Base-by-base conservation (phyloP, 2,888 invertebrate genomes). In the Ectemnius cavifrons region DNA sequence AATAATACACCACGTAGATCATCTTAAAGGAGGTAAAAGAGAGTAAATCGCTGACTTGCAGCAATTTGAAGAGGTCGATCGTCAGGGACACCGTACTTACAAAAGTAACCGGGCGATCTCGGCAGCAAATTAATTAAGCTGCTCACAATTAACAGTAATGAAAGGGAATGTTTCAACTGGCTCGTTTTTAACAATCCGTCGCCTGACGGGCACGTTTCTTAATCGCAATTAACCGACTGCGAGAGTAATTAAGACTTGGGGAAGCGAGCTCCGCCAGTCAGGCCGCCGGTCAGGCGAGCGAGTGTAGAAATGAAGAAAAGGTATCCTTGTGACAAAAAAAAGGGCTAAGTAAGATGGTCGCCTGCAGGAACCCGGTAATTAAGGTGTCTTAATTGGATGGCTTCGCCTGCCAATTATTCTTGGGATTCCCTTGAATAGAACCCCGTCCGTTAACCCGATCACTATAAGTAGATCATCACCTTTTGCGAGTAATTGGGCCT, bases 191-290 rank as follows among this genome's bases (percentile, higher is more conserved):
- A 83, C 81, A 77, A 82, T 82, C 73, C 71, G 57, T 56, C 74
- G 79, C 66, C 76, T 72, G 73, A 58, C 73, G 78, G 71, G 79
- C 76, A 77, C 71, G 77, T 82, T 81, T 78, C 75, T 85, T 85
- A 84, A 84, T 85, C 83, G 81, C 79, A 85, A 86, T 86, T 86
- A 86, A 85, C 80, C 81, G 79, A 81, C 78, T 77, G 77, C 75
- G 79, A 81, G 71, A 82, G 84, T 84, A 87, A 86, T 86, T 86
- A 87, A 86, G 82, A 82, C 73, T 63, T 71, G 81, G 79, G 79
- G 74, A 69, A 71, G 78, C 72, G 72, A 79, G 72, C 80, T 65
- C 56, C 37, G 37, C 8, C 37, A 37, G 37, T 37, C 8, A 37
- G 37, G 37, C 37, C 37, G 37, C 37, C 37, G 37, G 37, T 11